Evolutionary conservation across 2,113 vertebrate species (phyloP).

Genomic region (Cryptomyrus ogoouensis): DNA sequence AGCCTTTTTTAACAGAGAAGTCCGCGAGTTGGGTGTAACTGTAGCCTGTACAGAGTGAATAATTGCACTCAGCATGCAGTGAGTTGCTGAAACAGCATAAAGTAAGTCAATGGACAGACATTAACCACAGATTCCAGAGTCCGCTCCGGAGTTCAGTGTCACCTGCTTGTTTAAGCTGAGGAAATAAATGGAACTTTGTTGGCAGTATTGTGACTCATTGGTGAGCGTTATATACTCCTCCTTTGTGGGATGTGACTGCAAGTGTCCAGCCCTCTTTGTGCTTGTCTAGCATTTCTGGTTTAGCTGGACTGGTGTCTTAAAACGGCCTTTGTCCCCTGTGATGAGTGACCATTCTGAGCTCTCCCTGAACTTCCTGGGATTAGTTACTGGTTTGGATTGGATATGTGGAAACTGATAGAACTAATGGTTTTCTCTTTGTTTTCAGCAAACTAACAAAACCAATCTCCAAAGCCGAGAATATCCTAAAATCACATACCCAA

Average conservation of each 20-base stretch:
- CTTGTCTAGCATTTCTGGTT: not conserved
- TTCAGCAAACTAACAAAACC: slow-evolving; percentile 51
- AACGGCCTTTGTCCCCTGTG: not conserved
- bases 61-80: not conserved
- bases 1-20: not conserved
- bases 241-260: not conserved
- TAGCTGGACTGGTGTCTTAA: not conserved
- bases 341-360: not conserved
- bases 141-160: not conserved
- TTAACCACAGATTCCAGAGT: not conserved
- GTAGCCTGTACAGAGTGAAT: not conserved
- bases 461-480: slow-evolving; percentile 49
- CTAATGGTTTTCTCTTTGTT: slow-evolving; percentile 20
- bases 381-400: not conserved
- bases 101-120: not conserved
- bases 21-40: not conserved
- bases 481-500: slow-evolving; percentile 50
- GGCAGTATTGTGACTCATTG: not conserved
- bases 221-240: not conserved
- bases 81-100: not conserved
- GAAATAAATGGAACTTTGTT: not conserved
- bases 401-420: not conserved
- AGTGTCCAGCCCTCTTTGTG: not conserved
- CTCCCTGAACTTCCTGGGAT: not conserved
- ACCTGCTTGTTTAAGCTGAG: not conserved